Evolutionary conservation across 2,113 vertebrate species (phyloP), one percentile per base, ranked within the genome.

Genomic region (Pao palembangensis): DNA sequence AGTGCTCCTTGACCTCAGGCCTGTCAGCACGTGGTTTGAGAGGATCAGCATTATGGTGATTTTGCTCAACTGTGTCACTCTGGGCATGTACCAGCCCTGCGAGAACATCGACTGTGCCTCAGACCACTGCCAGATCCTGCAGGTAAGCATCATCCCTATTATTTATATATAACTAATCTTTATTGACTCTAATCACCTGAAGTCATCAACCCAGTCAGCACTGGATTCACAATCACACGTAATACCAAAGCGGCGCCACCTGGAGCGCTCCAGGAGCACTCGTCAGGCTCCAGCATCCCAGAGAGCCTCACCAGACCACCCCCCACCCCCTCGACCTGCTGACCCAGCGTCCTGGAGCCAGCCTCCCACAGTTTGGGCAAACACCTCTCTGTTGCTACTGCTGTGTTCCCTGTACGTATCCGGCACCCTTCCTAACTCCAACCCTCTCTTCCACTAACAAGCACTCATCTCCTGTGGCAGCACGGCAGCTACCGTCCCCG

Each of bases 11-110:
- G 81, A 91, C 85, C 42, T 59, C 58, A 34, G 23, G 41, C 59
- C 56, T 69, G 73, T 71, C 72, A 44, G 64, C 61, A 98, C 96
- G 6, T 99, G 96, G 96, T 99, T 99, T 28, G 96, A 99, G 83
- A 94, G 94, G 78, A 87, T 98, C 75, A 99, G 96, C 88, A 99
- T 99, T 94, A 92, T 99, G 93, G 94, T 99, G 80, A 99, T 99
- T 87, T 89, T 99, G 73, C 91, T 99, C 59, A 99, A 98, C 90
- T 99, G 96, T 10, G 95, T 98, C 76, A 99, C 96, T 2, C 87
- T 99, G 76, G 96, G 96, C 80, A 99, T 99, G 96, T 99, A 97
- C 91, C 96, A 98, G 73, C 96, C 96, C 0, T 99, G 96, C 38
- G 95, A 99, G 67, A 97, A 99, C 91, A 96, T 99, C 89, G 94